A percentile compares a stretch with the other conserved stretches of the same genome.
These are phyloP conservation scores for Xestia ashworthii DNA, from an alignment of 2,888 invertebrate species.

Conservation along the genomic window DNA sequence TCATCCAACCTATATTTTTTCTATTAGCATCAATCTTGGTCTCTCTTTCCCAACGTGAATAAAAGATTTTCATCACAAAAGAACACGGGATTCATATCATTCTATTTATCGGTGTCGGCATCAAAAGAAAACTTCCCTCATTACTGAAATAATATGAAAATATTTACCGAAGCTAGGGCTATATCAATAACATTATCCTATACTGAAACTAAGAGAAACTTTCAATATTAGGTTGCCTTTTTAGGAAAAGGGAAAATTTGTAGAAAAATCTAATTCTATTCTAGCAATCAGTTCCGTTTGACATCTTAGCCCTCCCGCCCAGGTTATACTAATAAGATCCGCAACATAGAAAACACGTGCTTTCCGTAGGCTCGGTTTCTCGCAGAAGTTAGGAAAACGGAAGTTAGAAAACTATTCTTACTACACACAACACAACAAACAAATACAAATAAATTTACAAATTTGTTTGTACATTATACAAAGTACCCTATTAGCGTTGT, in stretches of 20 bases:
- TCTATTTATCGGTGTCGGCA: conserved; percentile 13
- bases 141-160: conserved; percentile 29
- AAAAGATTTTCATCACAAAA: conserved; percentile 56
- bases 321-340: not conserved
- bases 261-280: not conserved
- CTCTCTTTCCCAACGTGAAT: conserved; percentile 40
- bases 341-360: not conserved
- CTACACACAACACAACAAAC: no score
- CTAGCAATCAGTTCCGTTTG: not conserved
- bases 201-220: not conserved
- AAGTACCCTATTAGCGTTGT: conserved; percentile 51
- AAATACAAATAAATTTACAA: no score
- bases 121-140: conserved; percentile 39
- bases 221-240: conserved; percentile 2
- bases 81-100: conserved; percentile 41
- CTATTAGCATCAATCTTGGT: conserved; percentile 13
- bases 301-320: no score
- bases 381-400: no score
- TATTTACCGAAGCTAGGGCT: conserved; percentile 24
- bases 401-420: no score
- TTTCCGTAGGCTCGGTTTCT: not conserved
- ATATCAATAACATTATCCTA: conserved; percentile 15
- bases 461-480: conserved; percentile 42
- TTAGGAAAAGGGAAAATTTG: not conserved
- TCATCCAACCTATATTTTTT: conserved; percentile 13